Evolutionary conservation across 2,888 invertebrate genomes (phyloP).

Genomic region (Tetranychus piercei): DNA sequence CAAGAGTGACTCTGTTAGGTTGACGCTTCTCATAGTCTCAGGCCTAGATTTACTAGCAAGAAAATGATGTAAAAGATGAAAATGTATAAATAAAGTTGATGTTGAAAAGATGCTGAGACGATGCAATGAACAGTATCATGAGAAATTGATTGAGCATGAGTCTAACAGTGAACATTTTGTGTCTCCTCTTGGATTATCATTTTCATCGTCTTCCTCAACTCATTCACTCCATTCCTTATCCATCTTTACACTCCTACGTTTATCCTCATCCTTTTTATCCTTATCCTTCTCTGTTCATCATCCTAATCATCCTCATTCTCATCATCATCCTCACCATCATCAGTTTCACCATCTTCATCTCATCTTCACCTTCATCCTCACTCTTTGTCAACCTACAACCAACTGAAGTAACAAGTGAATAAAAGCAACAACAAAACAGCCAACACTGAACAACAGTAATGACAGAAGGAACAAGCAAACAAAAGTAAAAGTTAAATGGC

Average conservation of each 20-base stretch:
- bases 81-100: too few relatives aligned
- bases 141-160: slow-evolving; percentile 12
- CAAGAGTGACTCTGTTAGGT: too few relatives aligned
- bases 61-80: too few relatives aligned
- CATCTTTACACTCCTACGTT: not conserved
- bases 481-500: not conserved
- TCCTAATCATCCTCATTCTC: too few relatives aligned
- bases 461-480: slow-evolving; percentile 6
- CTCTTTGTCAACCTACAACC: too few relatives aligned
- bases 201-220: not conserved
- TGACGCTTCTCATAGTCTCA: too few relatives aligned
- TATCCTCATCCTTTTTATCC: not conserved
- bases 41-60: too few relatives aligned
- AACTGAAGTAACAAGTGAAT: too few relatives aligned
- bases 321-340: too few relatives aligned
- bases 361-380: too few relatives aligned
- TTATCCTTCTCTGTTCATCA: not conserved
- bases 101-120: not conserved
- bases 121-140: not conserved
- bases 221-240: not conserved
- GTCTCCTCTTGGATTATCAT: slow-evolving; percentile 1
- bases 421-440: not conserved
- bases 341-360: too few relatives aligned
- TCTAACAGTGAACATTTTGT: not conserved
- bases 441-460: not conserved